These are phyloP conservation scores for Myathropa florea DNA, from an alignment of 2,888 invertebrate genomes.

Conservation along the genomic window DNA sequence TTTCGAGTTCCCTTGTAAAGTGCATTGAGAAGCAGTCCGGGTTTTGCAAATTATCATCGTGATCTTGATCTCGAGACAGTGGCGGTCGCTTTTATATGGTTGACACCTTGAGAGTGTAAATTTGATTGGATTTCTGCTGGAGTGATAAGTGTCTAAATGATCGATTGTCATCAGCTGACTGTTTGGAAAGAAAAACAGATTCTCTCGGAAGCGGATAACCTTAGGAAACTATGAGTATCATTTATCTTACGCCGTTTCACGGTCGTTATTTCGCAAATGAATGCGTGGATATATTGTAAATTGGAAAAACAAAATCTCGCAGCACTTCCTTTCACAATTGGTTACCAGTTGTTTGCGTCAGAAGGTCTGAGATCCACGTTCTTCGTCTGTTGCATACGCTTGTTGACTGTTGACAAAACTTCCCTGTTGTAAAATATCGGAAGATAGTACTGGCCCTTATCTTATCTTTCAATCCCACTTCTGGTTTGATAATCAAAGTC, in stretches of 20 bases:
- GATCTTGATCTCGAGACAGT: slow-evolving; percentile 3
- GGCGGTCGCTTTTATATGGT: not conserved
- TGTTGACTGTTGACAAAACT: too few species aligned
- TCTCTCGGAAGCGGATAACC: not conserved
- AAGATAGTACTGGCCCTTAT: not conserved
- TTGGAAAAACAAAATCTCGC: too few species aligned
- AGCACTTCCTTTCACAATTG: not conserved
- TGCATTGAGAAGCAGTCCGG: not conserved
- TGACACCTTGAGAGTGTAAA: not conserved
- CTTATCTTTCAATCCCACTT: not conserved
- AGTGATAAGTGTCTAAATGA: slow-evolving; percentile 23
- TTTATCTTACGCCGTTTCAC: not conserved
- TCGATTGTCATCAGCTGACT: slow-evolving; percentile 4
- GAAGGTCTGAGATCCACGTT: too few species aligned
- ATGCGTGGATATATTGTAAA: not conserved
- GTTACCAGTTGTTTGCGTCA: too few species aligned
- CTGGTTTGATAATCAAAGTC: not conserved
- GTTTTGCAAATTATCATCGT: not conserved
- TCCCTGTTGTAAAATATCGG: not conserved
- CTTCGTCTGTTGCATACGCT: too few species aligned
- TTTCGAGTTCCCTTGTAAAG: not conserved
- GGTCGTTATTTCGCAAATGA: not conserved
- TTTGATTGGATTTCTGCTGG: slow-evolving; percentile 8
- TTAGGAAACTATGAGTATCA: not conserved
- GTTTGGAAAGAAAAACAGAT: not conserved